These are phyloP conservation scores for Tribolium madens DNA, from an alignment of 1,140 invertebrate genomes.

Conservation along the genomic window DNA sequence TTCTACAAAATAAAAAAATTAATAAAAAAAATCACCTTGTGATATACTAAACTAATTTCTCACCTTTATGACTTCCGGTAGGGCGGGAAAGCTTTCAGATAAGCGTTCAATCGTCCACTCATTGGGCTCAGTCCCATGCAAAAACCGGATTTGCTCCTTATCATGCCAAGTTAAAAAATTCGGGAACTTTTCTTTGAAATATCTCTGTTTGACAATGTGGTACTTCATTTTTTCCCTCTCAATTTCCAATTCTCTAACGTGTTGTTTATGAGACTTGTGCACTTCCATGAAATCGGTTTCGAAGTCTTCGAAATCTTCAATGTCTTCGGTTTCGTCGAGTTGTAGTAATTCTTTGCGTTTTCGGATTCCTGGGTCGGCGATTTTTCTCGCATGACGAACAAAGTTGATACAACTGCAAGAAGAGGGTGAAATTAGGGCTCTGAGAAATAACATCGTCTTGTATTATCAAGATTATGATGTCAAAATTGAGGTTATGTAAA, in stretches of 20 bases:
- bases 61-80: conserved; percentile 73
- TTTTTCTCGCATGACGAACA: neutral
- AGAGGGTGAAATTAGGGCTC: neutral
- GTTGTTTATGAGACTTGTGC: conserved; percentile 62
- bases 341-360: conserved; percentile 38
- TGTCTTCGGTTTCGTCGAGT: conserved; percentile 59
- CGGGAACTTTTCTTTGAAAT: conserved; percentile 77
- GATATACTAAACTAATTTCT: conserved; percentile 25
- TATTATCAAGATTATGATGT: neutral
- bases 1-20: conserved; percentile 67
- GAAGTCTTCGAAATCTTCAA: conserved; percentile 65
- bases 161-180: conserved; percentile 87
- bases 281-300: conserved; percentile 69
- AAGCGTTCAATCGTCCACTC: conserved; percentile 81
- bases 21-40: conserved; percentile 24
- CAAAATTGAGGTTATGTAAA: too few relatives aligned
- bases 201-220: conserved; percentile 78
- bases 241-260: conserved; percentile 64
- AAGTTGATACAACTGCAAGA: neutral
- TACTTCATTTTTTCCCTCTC: conserved; percentile 68
- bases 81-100: conserved; percentile 83
- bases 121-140: conserved; percentile 75
- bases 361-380: conserved; percentile 43
- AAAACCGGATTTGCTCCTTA: conserved; percentile 82
- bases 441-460: neutral